Base-by-base conservation (phyloP, 1,140 invertebrate species). In the Nasonia giraulti region DNA sequence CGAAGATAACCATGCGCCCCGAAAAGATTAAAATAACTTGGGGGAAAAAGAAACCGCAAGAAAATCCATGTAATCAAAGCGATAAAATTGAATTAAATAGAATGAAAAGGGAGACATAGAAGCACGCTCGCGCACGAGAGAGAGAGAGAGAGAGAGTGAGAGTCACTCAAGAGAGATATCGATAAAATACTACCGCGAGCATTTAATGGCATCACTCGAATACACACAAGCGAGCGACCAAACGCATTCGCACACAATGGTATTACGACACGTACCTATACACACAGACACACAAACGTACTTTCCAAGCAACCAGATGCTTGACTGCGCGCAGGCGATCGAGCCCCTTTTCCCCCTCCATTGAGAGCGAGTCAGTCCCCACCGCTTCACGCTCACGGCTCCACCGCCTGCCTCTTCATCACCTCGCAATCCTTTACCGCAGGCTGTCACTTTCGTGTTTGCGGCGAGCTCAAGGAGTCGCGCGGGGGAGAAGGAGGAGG, bases 171-270 rank as follows among this genome's bases (percentile, higher is more conserved):
- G 83, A 76, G 75, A 85, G 84, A 89, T 83, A 88, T 80, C 84
- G 87, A 89, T 87, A 84, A 90, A 92, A 90, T 88, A 91, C 88
- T 87, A 88, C 90, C 33, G 55, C 71, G 33, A 75, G 71, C n/a
- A 84, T 87, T 86, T 92, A 92, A 92, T 92, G 89, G 89, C 89
- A 91, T 90, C 87, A 85, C 88, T 90, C 89, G 88, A 88, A 90
- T 90, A 91, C 89, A 90, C 87, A 84, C 85, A 89, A 88, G 85
- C 87, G 86, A 86, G 86, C 86, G 84, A 20, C 33, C 69, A 31
- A 27, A 50, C 44, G 31, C 23, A 77, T 33, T 47, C 44, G 20
- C 75, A 77, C 75, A 47, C 40, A 77, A 62, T 27, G n/a, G n/a
- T 8, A 47, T 44, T 47, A 76, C 47, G 20, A 40, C n/a, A 68